Conservation (phyloP, 2,113 vertebrate species). For the Chionis minor region DNA sequence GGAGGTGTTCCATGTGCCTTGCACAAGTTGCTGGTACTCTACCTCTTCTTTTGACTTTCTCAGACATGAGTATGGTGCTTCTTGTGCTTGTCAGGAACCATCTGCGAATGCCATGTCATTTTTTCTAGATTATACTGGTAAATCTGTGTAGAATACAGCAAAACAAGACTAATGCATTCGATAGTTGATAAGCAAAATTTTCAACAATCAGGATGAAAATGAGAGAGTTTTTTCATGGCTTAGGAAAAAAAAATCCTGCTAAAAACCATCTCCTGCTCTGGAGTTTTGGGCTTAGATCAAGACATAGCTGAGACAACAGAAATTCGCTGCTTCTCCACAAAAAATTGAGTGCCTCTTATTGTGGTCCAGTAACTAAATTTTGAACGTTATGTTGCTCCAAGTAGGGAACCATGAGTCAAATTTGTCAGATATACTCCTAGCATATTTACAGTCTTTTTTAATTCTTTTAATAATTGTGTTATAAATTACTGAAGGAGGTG, state of each 20-base stretch:
- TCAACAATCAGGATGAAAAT: neutral
- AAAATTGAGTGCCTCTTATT: neutral
- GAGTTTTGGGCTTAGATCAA: too few species aligned
- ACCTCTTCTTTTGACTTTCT: neutral
- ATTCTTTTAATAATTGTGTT: neutral
- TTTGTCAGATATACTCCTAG: neutral
- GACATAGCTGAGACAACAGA: too few species aligned
- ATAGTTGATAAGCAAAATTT: neutral
- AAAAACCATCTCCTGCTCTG: too few species aligned
- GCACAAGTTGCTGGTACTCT: neutral
- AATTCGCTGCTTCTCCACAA: neutral
- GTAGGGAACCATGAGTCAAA: neutral
- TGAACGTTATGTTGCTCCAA: neutral
- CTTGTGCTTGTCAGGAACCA: neutral
- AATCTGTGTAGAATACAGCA: neutral
- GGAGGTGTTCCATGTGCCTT: neutral
- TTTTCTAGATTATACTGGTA: neutral
- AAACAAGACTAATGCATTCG: neutral
- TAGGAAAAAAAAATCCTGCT: neutral
- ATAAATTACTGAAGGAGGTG: neutral
- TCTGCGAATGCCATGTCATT: neutral
- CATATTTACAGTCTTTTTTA: neutral
- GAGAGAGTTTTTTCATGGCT: neutral
- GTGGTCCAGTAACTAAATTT: neutral
- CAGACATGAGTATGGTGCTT: rapidly evolving